Conservation (phyloP, 2,797 vertebrate species). For the Microctenopoma stevenorrisi region DNA sequence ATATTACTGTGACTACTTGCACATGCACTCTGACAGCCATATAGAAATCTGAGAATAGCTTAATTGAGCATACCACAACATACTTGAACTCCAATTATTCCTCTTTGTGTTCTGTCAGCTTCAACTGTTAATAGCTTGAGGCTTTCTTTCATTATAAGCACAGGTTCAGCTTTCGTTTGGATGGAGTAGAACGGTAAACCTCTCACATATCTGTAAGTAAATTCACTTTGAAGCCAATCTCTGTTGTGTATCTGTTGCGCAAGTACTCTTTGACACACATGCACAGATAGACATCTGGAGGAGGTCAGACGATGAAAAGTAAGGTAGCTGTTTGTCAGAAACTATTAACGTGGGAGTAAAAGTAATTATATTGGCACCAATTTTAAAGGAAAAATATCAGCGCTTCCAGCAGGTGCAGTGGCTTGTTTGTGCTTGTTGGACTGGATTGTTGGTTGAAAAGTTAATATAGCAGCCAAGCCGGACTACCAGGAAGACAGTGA, state of each 20-base stretch:
- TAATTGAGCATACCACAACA: constrained; percentile 52
- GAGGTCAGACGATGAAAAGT: constrained; percentile 60
- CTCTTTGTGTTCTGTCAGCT: constrained; percentile 57
- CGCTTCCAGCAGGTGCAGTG: constrained; percentile 36
- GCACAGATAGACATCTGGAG: constrained; percentile 8
- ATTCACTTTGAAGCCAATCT: constrained; percentile 63
- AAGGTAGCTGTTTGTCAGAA: constrained; percentile 67
- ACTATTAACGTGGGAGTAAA: constrained; percentile 53
- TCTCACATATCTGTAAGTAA: constrained; percentile 45
- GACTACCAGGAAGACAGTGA: constrained; percentile 19
- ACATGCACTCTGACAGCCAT: constrained; percentile 32
- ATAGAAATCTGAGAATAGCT: constrained; percentile 52
- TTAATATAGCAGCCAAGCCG: constrained; percentile 21
- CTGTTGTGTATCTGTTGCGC: constrained; percentile 23
- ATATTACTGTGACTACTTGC: constrained; percentile 20
- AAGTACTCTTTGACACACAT: constrained; percentile 39
- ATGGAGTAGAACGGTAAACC: constrained; percentile 42
- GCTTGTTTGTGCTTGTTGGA: constrained; percentile 29
- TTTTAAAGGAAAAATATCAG: constrained; percentile 20
- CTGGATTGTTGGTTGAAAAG: constrained; percentile 43
- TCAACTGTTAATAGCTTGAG: constrained; percentile 49
- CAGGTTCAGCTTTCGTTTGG: constrained; percentile 52
- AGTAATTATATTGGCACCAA: constrained; percentile 62
- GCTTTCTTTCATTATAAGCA: constrained; percentile 56
- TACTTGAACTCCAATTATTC: constrained; percentile 50